A percentile compares a stretch with the other conserved stretches of the same genome.
phyloP scores from a whole-genome alignment of 2,113 vertebrate genomes.

The Psammodynastes pulverulentus region DNA sequence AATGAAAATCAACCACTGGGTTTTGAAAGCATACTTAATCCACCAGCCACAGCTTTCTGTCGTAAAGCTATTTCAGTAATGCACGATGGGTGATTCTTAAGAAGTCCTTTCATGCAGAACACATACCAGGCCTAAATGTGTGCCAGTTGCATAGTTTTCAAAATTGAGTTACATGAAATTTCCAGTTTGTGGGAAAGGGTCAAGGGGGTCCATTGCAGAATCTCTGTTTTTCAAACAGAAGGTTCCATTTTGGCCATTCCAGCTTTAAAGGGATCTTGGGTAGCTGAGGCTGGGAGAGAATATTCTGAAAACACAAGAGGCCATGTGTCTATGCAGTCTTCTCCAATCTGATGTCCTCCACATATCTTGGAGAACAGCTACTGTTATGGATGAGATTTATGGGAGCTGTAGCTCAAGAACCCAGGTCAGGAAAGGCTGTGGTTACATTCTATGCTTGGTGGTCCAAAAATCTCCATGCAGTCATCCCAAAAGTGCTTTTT shows the following conservation, averaged over 20 bases:
- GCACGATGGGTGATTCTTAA: background rate
- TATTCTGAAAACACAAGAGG: background rate
- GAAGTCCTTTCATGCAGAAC: background rate
- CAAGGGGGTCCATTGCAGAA: background rate
- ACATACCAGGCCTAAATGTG: background rate
- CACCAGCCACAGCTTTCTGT: background rate
- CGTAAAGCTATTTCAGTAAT: background rate
- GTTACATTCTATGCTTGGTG: background rate
- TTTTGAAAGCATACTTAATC: background rate
- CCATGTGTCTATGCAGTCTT: background rate
- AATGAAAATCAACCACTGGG: background rate
- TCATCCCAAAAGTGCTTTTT: too few relatives aligned
- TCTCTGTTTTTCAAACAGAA: background rate
- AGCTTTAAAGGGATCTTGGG: background rate
- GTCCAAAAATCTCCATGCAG: background rate
- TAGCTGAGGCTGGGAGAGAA: background rate
- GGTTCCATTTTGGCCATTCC: background rate
- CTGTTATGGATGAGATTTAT: background rate
- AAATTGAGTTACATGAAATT: background rate
- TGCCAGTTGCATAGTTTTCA: background rate
- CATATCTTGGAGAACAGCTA: background rate
- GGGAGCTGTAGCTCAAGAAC: background rate
- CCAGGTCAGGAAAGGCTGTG: background rate
- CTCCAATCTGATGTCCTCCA: background rate
- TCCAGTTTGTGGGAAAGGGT: background rate